Evolutionary conservation across 1,140 invertebrate genomes (phyloP), one percentile per base, ranked within the genome.

Genomic region (Drosophila micromelanica): DNA sequence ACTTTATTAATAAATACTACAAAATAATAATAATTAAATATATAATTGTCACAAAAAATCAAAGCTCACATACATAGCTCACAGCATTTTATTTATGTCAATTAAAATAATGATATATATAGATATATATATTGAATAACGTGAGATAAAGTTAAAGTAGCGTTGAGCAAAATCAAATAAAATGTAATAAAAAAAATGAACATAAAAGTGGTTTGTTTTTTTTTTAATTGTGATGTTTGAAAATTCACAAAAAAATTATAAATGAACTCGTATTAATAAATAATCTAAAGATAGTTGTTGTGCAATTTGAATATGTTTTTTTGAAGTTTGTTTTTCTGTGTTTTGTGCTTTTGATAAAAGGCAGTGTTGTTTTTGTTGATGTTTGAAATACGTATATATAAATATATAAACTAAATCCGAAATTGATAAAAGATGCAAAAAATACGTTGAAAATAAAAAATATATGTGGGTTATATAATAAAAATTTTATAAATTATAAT

Each of bases 1-100:
- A 87, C 81, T 86, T 86, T 86, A 86, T 86, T 86, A 81, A 86
- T 86, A 86, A 86, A 86, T 86, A 86, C 78, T 78, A 78, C 65
- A 23, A 78, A 75, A 85, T 89, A 75, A 77, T 65, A 81, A 81
- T 35, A 65, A 62, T 67, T 64, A 62, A 79, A 76, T 73, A 73
- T 63, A 64, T 71, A 73, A 75, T 63, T 78, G 65, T 78, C 54
- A 73, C 82, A 80, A 78, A 80, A 89, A 71, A 77, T 74, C 59
- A 67, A 73, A 52, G 56, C 81, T 86, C 78, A 87, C 78, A 87
- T 81, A 78, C 70, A 76, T 80, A 87, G 82, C 82, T 86, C 82
- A 86, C 82, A 86, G 82, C 82, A 73, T 69, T 59, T 73, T 76
- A 43, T 73, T 82, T 59, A 65, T 73, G 42, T 75, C 51, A 40